A percentile compares a stretch with the other conserved stretches of the same genome.
Evolutionary conservation across 2,888 invertebrate species (phyloP).

Genomic region (Calliopum simillimum): DNA sequence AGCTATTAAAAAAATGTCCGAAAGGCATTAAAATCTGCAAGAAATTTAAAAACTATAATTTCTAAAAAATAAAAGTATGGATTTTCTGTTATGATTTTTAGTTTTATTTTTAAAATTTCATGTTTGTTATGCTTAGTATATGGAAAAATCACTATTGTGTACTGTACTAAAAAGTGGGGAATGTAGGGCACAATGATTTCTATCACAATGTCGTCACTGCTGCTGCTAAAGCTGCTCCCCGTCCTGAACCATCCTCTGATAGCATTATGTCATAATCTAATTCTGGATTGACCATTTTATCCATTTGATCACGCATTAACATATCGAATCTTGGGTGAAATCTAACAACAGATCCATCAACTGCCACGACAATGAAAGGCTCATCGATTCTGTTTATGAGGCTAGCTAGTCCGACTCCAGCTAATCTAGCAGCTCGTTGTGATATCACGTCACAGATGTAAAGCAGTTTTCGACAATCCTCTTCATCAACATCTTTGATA

Average conservation of each 20-base stretch:
- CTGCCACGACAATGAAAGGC: slow-evolving; percentile 89
- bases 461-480: slow-evolving; percentile 89
- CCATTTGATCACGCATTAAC: slow-evolving; percentile 89
- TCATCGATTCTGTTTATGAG: slow-evolving; percentile 90
- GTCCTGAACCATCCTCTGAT: slow-evolving; percentile 95
- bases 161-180: too few relatives aligned
- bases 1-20: too few relatives aligned
- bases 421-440: slow-evolving; percentile 88
- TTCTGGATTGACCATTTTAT: slow-evolving; percentile 77
- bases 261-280: slow-evolving; percentile 92
- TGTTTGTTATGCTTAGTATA: too few relatives aligned
- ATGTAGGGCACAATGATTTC: too few relatives aligned
- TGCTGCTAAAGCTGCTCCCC: slow-evolving; percentile 94
- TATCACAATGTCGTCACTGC: slow-evolving; percentile 72
- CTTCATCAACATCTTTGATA: slow-evolving; percentile 73
- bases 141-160: too few relatives aligned
- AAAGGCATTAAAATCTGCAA: too few relatives aligned
- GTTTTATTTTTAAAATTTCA: too few relatives aligned
- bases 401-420: slow-evolving; percentile 87
- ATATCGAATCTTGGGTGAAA: slow-evolving; percentile 96
- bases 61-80: too few relatives aligned
- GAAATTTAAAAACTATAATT: too few relatives aligned
- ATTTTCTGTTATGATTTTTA: too few relatives aligned
- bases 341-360: slow-evolving; percentile 96
- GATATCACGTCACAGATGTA: slow-evolving; percentile 91